Base-by-base conservation (phyloP, 64 coral and sea anemone species). In the Pocillopora damicornis region DNA sequence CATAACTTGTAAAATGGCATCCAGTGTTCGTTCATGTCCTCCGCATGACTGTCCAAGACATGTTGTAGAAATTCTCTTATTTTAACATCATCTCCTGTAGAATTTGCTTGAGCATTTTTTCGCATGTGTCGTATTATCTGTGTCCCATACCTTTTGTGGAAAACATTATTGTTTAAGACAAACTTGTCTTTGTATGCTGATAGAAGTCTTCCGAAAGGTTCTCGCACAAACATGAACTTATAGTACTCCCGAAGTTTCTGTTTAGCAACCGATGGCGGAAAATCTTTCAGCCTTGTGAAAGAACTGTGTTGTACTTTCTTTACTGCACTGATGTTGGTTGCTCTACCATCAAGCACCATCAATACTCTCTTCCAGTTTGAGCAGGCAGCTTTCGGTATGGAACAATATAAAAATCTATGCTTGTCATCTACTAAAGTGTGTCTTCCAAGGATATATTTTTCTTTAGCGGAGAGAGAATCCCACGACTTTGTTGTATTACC, bases 171-270 rank as follows among this genome's bases (percentile, higher is more conserved):
- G 79, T 90, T 80, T 73, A n/a, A 38, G 15, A 89, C 20, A 11
- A 99, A 89, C 63, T 99, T 99, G 85, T 95, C 83, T 35, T 82
- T 90, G 20, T 99, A 99, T 79, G 97, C 93, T 23, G 93, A 95
- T 25, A 90, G 83, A 13, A 99, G 79, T 75, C 97, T 78, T 68
- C 76, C 79, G 6, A 99, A 75, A 30, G 97, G 97, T 58, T 99
- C 88, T 15, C 97, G 72, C 2, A 95, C 93, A 85, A 99, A 95
- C 86, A 99, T 77, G 88, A 95, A 99, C 60, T 99, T 99, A 59
- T 90, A 99, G 75, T 92, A 99, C 1, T 79, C 92, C 16, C 81
- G 73, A 0, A 99, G 66, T 58, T 79, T 80, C 16, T 61, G 85
- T 72, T 91, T 37, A 23, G 88, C 88, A 10, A 65, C 93, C 0